A percentile compares a stretch with the other conserved stretches of the same genome.
Conservation (phyloP, 2,113 vertebrate species). For the Notarius lentiginosus region DNA sequence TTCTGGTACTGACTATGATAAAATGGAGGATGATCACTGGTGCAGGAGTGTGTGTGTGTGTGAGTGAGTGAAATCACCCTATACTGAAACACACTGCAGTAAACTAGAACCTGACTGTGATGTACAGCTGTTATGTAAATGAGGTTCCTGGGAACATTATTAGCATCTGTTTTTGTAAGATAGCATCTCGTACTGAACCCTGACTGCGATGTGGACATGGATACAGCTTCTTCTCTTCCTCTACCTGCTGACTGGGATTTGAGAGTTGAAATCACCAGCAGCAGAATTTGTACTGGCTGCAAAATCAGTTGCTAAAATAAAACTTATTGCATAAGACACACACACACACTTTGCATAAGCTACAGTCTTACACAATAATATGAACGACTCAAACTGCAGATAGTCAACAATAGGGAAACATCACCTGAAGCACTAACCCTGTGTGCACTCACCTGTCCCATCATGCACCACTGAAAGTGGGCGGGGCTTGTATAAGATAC, state of each 20-base stretch:
- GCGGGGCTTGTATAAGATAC: not conserved
- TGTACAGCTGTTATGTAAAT: not conserved
- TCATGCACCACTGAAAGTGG: not conserved
- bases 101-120: not conserved
- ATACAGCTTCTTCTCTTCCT: not conserved
- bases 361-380: not conserved
- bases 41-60: not conserved
- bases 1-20: not conserved
- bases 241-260: not conserved
- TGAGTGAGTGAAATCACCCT: not conserved
- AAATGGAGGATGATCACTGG: not conserved
- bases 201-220: not conserved
- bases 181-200: not conserved
- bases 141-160: not conserved
- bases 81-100: not conserved
- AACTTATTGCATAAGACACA: not conserved
- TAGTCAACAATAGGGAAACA: too few relatives aligned
- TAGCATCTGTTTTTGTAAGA: not conserved
- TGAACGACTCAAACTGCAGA: not conserved
- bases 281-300: not conserved
- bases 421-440: not conserved
- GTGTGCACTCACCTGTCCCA: constrained; percentile 2
- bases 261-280: constrained; percentile 2
- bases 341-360: constrained; percentile 11
- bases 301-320: constrained; percentile 2